Conservation (phyloP, 1,140 invertebrate species). For the Oncopeltus fasciatus region DNA sequence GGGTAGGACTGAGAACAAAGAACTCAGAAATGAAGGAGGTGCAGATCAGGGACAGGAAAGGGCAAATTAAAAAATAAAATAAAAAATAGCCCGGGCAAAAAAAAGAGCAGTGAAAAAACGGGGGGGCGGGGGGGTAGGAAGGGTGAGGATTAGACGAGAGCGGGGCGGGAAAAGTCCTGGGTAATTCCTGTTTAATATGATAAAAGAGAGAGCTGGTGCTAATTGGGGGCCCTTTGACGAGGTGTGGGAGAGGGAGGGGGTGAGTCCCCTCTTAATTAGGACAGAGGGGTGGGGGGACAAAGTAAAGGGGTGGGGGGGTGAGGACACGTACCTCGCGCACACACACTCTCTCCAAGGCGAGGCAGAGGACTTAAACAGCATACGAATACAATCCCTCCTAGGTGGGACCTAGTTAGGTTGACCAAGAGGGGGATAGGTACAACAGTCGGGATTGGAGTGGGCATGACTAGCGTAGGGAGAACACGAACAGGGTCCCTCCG, state of each 20-base stretch:
- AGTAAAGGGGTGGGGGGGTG: neutral
- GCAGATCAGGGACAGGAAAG: neutral
- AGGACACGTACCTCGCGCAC: neutral
- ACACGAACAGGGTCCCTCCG: no score
- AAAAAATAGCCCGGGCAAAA: neutral
- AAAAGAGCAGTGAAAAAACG: neutral
- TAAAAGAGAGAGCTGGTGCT: constrained; percentile 1
- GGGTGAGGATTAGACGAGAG: neutral
- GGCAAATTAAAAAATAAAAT: neutral
- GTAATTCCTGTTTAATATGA: constrained; percentile 10
- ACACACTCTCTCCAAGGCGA: no score
- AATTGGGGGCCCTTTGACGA: constrained; percentile 5
- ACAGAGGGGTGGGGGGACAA: neutral
- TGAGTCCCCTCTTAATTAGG: constrained; percentile 1
- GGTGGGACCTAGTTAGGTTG: no score
- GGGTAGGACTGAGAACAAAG: no score
- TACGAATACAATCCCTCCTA: no score
- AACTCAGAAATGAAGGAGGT: neutral
- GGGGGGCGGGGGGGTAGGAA: neutral
- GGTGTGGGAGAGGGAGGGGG: neutral
- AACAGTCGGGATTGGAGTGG: no score
- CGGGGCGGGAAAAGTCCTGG: constrained; percentile 3
- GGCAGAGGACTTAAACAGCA: no score
- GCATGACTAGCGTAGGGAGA: no score
- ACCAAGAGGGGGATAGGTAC: no score